Evolutionary conservation across 2,113 vertebrate genomes (phyloP).

Genomic region (Aptenodytes patagonicus): DNA sequence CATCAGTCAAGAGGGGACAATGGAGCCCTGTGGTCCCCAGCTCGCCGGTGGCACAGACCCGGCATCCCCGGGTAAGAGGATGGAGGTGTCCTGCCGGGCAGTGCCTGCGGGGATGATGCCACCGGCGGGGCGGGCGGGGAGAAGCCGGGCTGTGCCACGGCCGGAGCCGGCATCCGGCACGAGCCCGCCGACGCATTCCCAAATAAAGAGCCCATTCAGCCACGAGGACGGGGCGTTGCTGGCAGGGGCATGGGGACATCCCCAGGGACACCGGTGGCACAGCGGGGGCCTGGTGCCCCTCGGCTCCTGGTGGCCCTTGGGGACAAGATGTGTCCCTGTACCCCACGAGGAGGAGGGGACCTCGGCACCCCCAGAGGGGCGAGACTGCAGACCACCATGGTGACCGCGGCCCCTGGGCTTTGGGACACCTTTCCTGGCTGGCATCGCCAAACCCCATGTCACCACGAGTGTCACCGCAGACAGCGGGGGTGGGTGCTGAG

Average conservation of each 20-base stretch:
- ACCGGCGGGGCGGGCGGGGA: rapidly evolving
- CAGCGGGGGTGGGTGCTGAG: rapidly evolving
- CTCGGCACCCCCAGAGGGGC: rapidly evolving
- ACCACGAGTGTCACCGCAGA: neutral
- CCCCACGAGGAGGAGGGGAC: rapidly evolving
- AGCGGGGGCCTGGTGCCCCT: rapidly evolving
- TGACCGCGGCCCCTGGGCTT: neutral
- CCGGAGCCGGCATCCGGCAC: neutral
- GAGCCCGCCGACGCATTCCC: rapidly evolving
- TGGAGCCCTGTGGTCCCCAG: neutral
- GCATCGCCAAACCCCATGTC: neutral
- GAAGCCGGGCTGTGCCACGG: neutral
- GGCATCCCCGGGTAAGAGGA: rapidly evolving
- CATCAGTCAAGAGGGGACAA: rapidly evolving
- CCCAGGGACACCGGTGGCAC: neutral
- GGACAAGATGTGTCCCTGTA: neutral
- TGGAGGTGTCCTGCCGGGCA: neutral
- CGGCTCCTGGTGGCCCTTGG: neutral
- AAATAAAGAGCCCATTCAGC: neutral
- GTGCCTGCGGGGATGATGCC: neutral
- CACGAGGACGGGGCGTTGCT: rapidly evolving
- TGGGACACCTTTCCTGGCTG: neutral
- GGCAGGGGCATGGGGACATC: neutral
- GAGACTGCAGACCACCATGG: rapidly evolving
- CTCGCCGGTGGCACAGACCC: rapidly evolving